Percentiles rank a stretch among this genome's conserved stretches.
Conservation (phyloP, 2,888 invertebrate genomes). For the Himalopsyche anomala region DNA sequence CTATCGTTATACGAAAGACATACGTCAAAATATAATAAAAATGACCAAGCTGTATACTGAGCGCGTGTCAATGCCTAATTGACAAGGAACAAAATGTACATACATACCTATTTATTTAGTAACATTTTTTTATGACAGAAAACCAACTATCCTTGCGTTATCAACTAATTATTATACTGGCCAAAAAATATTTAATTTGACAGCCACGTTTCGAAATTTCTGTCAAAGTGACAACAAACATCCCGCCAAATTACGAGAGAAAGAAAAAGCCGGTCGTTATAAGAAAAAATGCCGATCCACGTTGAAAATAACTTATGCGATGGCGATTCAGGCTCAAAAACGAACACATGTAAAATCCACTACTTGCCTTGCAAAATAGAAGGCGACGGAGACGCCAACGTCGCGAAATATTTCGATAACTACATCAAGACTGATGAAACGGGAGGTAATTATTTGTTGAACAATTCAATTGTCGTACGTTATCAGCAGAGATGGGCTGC, state of each 20-base stretch:
- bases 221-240: not conserved
- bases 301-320: not conserved
- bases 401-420: slow-evolving; percentile 82
- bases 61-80: too few species aligned
- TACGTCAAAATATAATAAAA: too few species aligned
- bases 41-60: too few species aligned
- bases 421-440: slow-evolving; percentile 75
- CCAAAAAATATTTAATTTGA: too few species aligned
- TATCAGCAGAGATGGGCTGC: too few species aligned
- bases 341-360: slow-evolving; percentile 73
- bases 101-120: too few species aligned
- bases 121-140: too few species aligned
- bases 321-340: not conserved
- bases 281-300: not conserved
- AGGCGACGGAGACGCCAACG: slow-evolving; percentile 82
- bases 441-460: slow-evolving; percentile 72
- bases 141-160: too few species aligned
- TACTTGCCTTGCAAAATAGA: slow-evolving; percentile 85
- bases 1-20: too few species aligned
- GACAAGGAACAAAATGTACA: too few species aligned
- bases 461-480: not conserved
- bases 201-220: too few species aligned
- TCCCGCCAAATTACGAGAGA: not conserved
- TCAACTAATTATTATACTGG: too few species aligned
- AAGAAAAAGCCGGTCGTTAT: not conserved